Conservation (phyloP, 2,797 vertebrate species). For the Zenarchopterus dispar region DNA sequence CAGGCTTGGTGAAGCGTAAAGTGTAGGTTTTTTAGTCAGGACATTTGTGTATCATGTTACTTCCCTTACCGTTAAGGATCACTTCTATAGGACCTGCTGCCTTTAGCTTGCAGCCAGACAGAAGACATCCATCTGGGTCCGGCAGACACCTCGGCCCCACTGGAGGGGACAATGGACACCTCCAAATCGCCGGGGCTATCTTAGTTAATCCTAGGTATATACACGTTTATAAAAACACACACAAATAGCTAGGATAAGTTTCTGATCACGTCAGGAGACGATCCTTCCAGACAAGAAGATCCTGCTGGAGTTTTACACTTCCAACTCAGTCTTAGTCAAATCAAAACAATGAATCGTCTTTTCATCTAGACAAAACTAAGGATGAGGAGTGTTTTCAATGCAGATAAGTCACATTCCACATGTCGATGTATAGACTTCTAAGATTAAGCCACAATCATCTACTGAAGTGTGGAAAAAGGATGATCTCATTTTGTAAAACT, state of each 20-base stretch:
- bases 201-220: slow-evolving; percentile 69
- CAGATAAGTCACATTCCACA: slow-evolving; percentile 47
- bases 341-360: slow-evolving; percentile 57
- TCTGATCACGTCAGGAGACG: slow-evolving; percentile 58
- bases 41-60: slow-evolving; percentile 78
- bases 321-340: slow-evolving; percentile 53
- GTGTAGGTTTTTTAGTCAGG: slow-evolving; percentile 73
- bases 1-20: slow-evolving; percentile 74
- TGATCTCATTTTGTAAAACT: slow-evolving; percentile 13
- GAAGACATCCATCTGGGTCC: slow-evolving; percentile 76
- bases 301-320: slow-evolving; percentile 37
- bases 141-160: slow-evolving; percentile 76
- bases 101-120: slow-evolving; percentile 70
- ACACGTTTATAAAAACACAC: slow-evolving; percentile 57
- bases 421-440: slow-evolving; percentile 18
- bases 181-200: slow-evolving; percentile 50
- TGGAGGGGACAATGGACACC: slow-evolving; percentile 67
- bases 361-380: slow-evolving; percentile 54
- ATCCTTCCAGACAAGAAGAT: slow-evolving; percentile 50
- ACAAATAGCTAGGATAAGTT: slow-evolving; percentile 66
- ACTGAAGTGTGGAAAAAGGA: slow-evolving; percentile 21
- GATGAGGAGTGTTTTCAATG: slow-evolving; percentile 34
- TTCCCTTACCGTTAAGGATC: slow-evolving; percentile 73
- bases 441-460: slow-evolving; percentile 22
- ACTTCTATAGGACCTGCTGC: slow-evolving; percentile 60